Percentiles rank a stretch among this genome's conserved stretches.
Conservation (phyloP, 2,888 invertebrate genomes). For the Dimorphilus gyrociliatus region DNA sequence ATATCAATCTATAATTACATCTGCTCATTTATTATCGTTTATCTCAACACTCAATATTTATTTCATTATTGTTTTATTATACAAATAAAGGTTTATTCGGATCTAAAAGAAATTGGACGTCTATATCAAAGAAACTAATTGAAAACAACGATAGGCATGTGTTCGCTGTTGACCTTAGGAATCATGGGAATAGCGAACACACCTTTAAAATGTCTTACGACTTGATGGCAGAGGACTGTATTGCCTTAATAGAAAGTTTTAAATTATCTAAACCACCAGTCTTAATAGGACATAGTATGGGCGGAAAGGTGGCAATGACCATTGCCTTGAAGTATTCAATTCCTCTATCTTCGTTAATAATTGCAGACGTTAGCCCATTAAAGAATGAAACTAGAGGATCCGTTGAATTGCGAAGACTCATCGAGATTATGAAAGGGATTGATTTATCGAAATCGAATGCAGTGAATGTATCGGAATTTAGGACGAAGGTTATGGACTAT, state of each 20-base stretch:
- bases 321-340: conserved; percentile 45
- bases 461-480: too few species aligned
- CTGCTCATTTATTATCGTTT: too few species aligned
- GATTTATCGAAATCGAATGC: too few species aligned
- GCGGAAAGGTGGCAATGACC: conserved; percentile 76
- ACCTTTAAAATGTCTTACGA: conserved; percentile 53
- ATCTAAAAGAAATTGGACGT: conserved; percentile 69
- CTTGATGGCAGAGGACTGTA: conserved; percentile 57
- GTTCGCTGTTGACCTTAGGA: conserved; percentile 68
- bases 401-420: too few species aligned
- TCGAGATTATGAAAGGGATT: too few species aligned
- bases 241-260: conserved; percentile 23
- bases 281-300: conserved; percentile 78
- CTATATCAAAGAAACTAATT: conserved; percentile 59
- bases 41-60: too few species aligned
- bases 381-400: too few species aligned
- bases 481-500: too few species aligned
- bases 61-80: too few species aligned
- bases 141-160: too few species aligned
- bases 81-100: conserved; percentile 78
- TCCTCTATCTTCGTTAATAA: conserved; percentile 1
- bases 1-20: too few species aligned
- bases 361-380: too few species aligned
- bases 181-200: conserved; percentile 87
- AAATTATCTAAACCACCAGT: conserved; percentile 41